A percentile compares a stretch with the other conserved stretches of the same genome.
These are phyloP conservation scores for Chiridota heheva DNA, from an alignment of 35 echinoderm and acorn worm genomes.

Conservation along the genomic window DNA sequence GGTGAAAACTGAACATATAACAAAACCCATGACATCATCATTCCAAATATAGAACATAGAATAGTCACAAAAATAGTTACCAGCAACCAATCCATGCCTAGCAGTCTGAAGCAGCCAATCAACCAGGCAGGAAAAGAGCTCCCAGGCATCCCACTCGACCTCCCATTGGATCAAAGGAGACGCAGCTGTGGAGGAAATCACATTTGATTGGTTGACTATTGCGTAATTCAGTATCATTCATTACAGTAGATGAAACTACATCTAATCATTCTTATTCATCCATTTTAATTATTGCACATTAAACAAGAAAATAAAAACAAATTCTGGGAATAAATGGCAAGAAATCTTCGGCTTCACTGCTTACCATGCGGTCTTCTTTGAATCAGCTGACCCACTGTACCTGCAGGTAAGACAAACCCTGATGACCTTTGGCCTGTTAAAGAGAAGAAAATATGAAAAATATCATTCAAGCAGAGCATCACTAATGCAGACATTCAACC, in stretches of 20 bases:
- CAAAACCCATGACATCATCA: too few species aligned
- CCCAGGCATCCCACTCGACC: constrained; percentile 74
- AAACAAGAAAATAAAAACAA: too few species aligned
- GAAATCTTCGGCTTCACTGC: too few species aligned
- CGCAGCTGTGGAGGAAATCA: constrained; percentile 50
- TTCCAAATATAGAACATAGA: too few species aligned
- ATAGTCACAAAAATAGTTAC: too few species aligned
- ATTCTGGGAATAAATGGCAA: too few species aligned
- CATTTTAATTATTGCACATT: too few species aligned
- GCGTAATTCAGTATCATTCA: too few species aligned
- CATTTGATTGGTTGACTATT: not conserved
- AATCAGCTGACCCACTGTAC: constrained; percentile 63
- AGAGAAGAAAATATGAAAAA: constrained; percentile 23
- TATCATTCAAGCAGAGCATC: not conserved
- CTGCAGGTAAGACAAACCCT: constrained; percentile 76
- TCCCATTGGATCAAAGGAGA: constrained; percentile 89
- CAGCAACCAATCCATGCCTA: constrained; percentile 21
- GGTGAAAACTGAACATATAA: too few species aligned
- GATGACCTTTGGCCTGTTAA: constrained; percentile 68
- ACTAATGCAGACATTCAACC: not conserved
- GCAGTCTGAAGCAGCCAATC: constrained; percentile 71
- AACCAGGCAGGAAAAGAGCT: constrained; percentile 74
- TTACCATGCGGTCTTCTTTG: constrained; percentile 71
- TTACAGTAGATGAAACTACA: too few species aligned
- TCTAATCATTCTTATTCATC: too few species aligned